These are phyloP conservation scores for Falco concolor DNA, from an alignment of 2,797 vertebrate species.

Conservation along the genomic window DNA sequence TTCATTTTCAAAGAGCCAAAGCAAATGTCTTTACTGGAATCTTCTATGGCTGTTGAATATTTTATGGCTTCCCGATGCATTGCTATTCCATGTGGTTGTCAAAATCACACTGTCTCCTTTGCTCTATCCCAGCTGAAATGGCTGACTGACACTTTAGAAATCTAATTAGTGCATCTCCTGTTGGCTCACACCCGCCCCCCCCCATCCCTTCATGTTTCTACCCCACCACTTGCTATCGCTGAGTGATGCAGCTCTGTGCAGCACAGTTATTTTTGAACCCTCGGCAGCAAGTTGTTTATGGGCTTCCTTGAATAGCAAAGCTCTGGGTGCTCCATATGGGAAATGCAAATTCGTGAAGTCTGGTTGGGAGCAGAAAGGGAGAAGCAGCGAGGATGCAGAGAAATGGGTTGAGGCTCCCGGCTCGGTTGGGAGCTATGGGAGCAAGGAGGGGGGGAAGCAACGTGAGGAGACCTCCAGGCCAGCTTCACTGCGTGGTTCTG, in stretches of 20 bases:
- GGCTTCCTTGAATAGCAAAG: not conserved
- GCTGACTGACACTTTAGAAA: not conserved
- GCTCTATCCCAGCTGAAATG: not conserved
- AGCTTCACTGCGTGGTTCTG: not conserved
- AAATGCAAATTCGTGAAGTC: not conserved
- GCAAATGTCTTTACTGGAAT: not conserved
- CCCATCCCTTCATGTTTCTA: not conserved
- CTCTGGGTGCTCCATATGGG: not conserved
- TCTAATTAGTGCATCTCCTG: not conserved
- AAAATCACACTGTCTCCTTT: not conserved
- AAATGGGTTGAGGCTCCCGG: not conserved
- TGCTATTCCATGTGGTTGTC: not conserved
- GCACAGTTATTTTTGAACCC: not conserved
- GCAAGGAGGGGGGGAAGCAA: not conserved
- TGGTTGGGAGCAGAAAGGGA: not conserved
- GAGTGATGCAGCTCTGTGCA: not conserved
- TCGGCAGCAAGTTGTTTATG: not conserved
- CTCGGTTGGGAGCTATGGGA: not conserved
- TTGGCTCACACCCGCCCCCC: not conserved
- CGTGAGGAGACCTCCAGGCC: rapidly evolving
- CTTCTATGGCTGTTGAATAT: slow-evolving; percentile 29
- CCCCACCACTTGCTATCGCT: not conserved
- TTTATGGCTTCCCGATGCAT: not conserved
- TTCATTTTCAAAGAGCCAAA: not conserved
- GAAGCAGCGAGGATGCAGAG: not conserved